A percentile compares a stretch with the other conserved stretches of the same genome.
Conservation (phyloP, 1,140 invertebrate species). For the Drosophila ananassae region DNA sequence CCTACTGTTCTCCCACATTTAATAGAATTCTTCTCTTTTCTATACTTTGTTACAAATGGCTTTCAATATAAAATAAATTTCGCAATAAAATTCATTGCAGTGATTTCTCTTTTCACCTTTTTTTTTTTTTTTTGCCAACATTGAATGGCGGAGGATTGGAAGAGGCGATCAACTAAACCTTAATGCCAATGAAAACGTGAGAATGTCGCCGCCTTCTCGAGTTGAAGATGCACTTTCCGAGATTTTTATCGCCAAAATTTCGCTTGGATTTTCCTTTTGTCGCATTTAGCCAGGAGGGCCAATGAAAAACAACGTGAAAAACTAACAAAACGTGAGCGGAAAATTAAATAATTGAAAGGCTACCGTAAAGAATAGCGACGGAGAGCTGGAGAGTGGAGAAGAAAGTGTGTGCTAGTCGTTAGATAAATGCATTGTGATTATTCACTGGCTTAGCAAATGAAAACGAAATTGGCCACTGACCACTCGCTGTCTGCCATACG, state of each 20-base stretch:
- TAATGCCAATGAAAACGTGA: slow-evolving; percentile 82
- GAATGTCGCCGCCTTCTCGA: slow-evolving; percentile 63
- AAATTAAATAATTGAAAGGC: slow-evolving; percentile 82
- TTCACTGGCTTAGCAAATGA: slow-evolving; percentile 78
- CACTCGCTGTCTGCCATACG: slow-evolving; percentile 30
- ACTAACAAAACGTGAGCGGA: slow-evolving; percentile 72
- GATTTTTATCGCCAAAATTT: slow-evolving; percentile 73
- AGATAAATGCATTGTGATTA: slow-evolving; percentile 78
- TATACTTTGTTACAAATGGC: background rate
- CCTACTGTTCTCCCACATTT: no score
- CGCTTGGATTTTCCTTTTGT: slow-evolving; percentile 60
- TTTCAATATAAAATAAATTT: slow-evolving; percentile 3
- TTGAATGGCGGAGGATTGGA: slow-evolving; percentile 1
- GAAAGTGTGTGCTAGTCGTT: slow-evolving; percentile 67
- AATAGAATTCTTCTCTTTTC: background rate
- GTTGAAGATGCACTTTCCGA: slow-evolving; percentile 71
- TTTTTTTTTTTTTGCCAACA: background rate
- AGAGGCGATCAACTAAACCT: slow-evolving; percentile 68
- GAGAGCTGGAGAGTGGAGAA: no score
- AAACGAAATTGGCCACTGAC: slow-evolving; percentile 76
- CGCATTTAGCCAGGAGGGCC: slow-evolving; percentile 47
- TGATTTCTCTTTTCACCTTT: background rate
- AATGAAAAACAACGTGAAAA: slow-evolving; percentile 56
- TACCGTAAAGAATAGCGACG: slow-evolving; percentile 11
- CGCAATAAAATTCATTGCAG: background rate